Conservation (phyloP, 2,113 vertebrate species). For the Fregata magnificens region DNA sequence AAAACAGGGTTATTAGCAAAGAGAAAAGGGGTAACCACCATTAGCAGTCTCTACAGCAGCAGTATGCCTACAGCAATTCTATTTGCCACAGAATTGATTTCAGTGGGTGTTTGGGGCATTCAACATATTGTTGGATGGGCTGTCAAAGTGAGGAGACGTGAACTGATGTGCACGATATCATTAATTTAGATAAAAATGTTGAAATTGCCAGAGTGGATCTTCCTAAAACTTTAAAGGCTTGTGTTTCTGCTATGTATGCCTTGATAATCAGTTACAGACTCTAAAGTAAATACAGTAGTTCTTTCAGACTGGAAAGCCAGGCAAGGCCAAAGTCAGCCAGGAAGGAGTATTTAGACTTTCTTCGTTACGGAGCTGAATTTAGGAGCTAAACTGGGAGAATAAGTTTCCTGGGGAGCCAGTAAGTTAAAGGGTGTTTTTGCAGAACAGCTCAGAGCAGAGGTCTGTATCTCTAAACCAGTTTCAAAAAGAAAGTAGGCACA, state of each 20-base stretch:
- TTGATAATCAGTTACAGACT: background rate
- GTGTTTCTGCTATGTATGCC: background rate
- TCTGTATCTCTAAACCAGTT: background rate
- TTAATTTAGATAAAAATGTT: background rate
- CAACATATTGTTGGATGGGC: background rate
- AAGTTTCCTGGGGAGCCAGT: background rate
- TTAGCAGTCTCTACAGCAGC: background rate
- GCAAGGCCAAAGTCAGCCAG: background rate
- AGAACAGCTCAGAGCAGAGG: background rate
- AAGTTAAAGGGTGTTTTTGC: background rate
- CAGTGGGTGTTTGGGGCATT: background rate
- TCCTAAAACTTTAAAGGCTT: background rate
- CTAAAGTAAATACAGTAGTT: background rate
- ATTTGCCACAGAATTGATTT: background rate
- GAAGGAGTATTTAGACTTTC: background rate
- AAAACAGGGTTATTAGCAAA: background rate
- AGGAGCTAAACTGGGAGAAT: background rate
- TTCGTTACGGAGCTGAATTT: background rate
- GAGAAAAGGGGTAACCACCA: background rate
- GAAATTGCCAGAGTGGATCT: background rate
- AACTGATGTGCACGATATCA: background rate
- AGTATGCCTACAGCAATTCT: background rate
- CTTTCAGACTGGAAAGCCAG: background rate
- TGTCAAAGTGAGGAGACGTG: background rate
- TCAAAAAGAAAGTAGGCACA: background rate